Evolutionary conservation across 2,113 vertebrate species (phyloP).

Genomic region (Pseudorasbora parva): DNA sequence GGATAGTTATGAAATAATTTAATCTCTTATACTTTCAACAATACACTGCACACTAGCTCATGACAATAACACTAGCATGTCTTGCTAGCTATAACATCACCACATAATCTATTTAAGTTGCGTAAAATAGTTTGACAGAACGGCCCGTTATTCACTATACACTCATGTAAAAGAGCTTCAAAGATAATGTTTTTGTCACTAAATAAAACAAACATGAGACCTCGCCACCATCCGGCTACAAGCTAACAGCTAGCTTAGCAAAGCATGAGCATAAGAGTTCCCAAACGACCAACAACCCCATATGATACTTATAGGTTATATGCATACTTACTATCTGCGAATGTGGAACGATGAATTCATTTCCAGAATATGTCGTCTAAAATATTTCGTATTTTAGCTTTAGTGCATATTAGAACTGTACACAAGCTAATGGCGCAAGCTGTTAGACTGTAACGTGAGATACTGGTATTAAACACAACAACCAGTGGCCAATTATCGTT

Average conservation of each 20-base stretch:
- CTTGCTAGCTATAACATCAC: neutral
- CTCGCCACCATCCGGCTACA: constrained; percentile 24
- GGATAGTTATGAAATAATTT: neutral
- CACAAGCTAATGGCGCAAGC: neutral
- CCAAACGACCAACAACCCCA: neutral
- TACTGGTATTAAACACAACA: neutral
- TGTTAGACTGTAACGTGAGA: constrained; percentile 45
- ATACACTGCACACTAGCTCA: neutral
- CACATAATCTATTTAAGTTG: neutral
- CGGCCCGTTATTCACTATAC: neutral
- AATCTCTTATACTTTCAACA: neutral
- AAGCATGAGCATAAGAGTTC: neutral
- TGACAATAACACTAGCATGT: neutral
- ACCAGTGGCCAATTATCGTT: constrained; percentile 39
- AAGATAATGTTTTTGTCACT: neutral
- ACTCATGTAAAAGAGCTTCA: neutral
- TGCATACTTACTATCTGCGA: constrained; percentile 6
- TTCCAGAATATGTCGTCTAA: neutral
- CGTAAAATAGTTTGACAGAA: neutral
- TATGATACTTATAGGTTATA: neutral
- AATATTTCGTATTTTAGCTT: neutral
- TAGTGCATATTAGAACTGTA: neutral
- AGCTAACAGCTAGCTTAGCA: constrained; percentile 21
- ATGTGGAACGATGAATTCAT: neutral
- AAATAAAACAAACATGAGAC: constrained; percentile 21